Evolutionary conservation across 2,797 vertebrate species (phyloP).

Genomic region (Decapterus maruadsi): DNA sequence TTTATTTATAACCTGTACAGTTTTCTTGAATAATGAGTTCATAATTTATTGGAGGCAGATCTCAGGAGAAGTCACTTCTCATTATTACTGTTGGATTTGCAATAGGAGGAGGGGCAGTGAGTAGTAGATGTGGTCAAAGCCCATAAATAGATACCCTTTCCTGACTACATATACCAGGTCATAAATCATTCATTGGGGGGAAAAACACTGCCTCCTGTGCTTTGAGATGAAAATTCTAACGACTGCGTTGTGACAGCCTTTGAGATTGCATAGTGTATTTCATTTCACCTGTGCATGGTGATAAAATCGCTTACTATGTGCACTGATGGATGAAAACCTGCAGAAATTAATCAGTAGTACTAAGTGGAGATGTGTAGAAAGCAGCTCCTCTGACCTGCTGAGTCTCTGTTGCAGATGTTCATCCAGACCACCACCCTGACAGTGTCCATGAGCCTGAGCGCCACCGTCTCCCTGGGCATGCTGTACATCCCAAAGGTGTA

Average conservation of each 20-base stretch:
- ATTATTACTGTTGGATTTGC: constrained; percentile 55
- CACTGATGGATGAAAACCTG: not conserved
- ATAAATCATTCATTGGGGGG: constrained; percentile 72
- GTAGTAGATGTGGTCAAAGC: constrained; percentile 39
- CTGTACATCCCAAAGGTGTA: constrained; percentile 93
- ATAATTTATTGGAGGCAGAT: constrained; percentile 59
- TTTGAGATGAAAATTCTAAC: constrained; percentile 55
- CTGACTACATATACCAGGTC: constrained; percentile 58
- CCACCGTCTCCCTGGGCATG: constrained; percentile 93
- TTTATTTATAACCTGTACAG: constrained; percentile 64
- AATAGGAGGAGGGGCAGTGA: constrained; percentile 41
- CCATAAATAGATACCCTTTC: constrained; percentile 69
- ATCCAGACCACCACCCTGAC: constrained; percentile 94
- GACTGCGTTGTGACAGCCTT: constrained; percentile 27
- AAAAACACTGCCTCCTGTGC: constrained; percentile 52
- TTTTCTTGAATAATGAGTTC: constrained; percentile 68
- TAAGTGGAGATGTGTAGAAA: not conserved
- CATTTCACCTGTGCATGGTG: constrained; percentile 6
- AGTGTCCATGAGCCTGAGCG: constrained; percentile 92
- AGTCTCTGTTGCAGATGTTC: constrained; percentile 86
- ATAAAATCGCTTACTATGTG: constrained; percentile 11
- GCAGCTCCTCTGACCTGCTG: constrained; percentile 1
- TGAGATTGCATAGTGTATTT: constrained; percentile 14
- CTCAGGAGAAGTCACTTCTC: constrained; percentile 43
- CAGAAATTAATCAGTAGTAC: not conserved